These are phyloP conservation scores for Tor tambroides DNA, from an alignment of 2,113 vertebrate species.

Conservation along the genomic window DNA sequence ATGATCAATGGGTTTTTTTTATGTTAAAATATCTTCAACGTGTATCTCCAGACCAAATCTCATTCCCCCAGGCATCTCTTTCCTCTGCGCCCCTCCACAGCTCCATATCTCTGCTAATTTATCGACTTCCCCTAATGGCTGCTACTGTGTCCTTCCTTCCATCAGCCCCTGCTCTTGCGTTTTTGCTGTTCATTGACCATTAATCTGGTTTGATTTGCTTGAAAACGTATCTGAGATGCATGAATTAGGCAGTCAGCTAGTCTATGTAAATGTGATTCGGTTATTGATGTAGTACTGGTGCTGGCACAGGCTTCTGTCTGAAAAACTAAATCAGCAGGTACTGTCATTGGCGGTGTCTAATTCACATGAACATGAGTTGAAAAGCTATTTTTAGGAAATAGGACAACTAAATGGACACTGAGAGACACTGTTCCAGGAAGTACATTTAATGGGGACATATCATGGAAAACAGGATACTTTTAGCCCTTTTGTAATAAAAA, in stretches of 20 bases:
- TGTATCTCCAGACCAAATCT: slow-evolving; percentile 44
- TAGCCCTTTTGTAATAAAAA: background rate
- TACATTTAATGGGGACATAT: slow-evolving; percentile 10
- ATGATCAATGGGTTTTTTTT: background rate
- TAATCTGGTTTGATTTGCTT: slow-evolving; percentile 59
- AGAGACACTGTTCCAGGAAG: slow-evolving; percentile 2
- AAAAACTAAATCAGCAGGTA: slow-evolving; percentile 20
- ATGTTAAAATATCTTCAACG: slow-evolving; percentile 21
- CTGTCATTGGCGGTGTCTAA: slow-evolving; percentile 4
- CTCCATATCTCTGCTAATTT: slow-evolving; percentile 67
- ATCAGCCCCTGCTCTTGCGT: slow-evolving; percentile 62
- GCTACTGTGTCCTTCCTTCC: slow-evolving; percentile 59
- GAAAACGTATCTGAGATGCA: slow-evolving; percentile 48
- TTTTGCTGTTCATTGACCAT: slow-evolving; percentile 54
- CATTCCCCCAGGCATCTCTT: slow-evolving; percentile 27
- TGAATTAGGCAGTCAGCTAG: slow-evolving; percentile 37
- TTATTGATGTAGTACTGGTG: slow-evolving; percentile 26
- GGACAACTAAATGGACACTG: slow-evolving; percentile 10
- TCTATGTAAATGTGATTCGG: slow-evolving; percentile 27
- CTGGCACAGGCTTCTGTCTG: slow-evolving; percentile 8
- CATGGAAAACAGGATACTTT: background rate
- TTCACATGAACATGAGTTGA: slow-evolving; percentile 32
- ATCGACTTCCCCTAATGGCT: slow-evolving; percentile 75
- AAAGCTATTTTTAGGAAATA: slow-evolving; percentile 27
- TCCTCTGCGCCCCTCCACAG: slow-evolving; percentile 41